phyloP scores from a whole-genome alignment of 2,888 invertebrate species.

The Plebejus argus region DNA sequence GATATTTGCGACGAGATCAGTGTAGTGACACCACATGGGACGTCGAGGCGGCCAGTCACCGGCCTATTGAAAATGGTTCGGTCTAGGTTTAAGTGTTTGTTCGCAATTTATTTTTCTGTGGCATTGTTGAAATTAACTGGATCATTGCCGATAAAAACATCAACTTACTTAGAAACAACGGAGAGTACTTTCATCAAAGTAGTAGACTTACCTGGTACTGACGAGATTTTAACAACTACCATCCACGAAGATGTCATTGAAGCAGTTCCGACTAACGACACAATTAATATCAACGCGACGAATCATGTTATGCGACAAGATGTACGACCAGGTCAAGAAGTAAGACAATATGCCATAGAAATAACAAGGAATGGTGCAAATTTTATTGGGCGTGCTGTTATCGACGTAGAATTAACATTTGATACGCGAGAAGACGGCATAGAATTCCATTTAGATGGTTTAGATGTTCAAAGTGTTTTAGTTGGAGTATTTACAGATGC shows the following conservation, averaged over 20 bases:
- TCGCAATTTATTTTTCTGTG: slow-evolving; percentile 48
- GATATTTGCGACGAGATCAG: slow-evolving; percentile 47
- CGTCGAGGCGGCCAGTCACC: slow-evolving; percentile 44
- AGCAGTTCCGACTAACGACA: slow-evolving; percentile 18
- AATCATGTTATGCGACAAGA: slow-evolving; percentile 42
- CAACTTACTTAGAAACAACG: neutral
- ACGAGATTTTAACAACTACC: neutral
- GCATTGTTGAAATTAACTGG: slow-evolving; percentile 39
- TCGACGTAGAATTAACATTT: slow-evolving; percentile 47
- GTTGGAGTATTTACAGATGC: slow-evolving; percentile 49
- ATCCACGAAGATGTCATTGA: neutral
- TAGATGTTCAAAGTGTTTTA: slow-evolving; percentile 50
- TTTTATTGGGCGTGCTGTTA: slow-evolving; percentile 54
- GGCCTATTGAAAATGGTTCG: slow-evolving; percentile 58
- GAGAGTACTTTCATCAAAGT: slow-evolving; percentile 5
- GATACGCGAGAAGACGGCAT: slow-evolving; percentile 51
- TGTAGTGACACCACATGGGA: slow-evolving; percentile 50
- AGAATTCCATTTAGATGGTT: slow-evolving; percentile 48
- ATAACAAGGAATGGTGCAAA: slow-evolving; percentile 49
- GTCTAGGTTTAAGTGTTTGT: slow-evolving; percentile 57
- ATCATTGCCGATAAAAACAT: slow-evolving; percentile 15
- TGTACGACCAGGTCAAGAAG: slow-evolving; percentile 55
- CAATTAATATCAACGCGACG: slow-evolving; percentile 41
- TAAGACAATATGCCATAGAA: slow-evolving; percentile 51
- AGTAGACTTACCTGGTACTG: slow-evolving; percentile 23